A percentile compares a stretch with the other conserved stretches of the same genome.
Evolutionary conservation across 2,888 invertebrate genomes (phyloP).

Genomic region (Aelia acuminata): DNA sequence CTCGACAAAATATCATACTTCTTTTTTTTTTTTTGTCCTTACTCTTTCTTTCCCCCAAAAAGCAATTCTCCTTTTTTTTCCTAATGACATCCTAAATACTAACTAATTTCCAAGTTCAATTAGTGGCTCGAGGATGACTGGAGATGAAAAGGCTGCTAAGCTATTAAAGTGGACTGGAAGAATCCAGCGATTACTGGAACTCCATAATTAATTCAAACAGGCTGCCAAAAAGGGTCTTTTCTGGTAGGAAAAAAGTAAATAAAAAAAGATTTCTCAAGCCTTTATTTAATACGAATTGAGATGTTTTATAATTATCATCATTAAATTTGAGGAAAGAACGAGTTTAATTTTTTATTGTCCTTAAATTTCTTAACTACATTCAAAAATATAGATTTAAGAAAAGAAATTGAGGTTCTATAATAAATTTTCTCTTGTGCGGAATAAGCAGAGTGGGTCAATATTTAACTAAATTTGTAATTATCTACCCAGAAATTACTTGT

Average conservation of each 20-base stretch:
- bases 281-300: background rate
- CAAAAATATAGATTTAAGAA: background rate
- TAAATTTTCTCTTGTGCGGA: too few relatives aligned
- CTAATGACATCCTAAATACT: constrained; percentile 27
- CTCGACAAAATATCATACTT: constrained; percentile 1
- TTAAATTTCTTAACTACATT: background rate
- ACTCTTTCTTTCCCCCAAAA: background rate
- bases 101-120: constrained; percentile 24
- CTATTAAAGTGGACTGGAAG: constrained; percentile 25
- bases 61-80: background rate
- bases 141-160: background rate
- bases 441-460: too few relatives aligned
- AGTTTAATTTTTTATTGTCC: background rate
- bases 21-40: background rate
- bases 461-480: too few relatives aligned
- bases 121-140: constrained; percentile 16
- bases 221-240: background rate
- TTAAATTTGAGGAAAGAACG: background rate
- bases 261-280: constrained; percentile 17
- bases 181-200: constrained; percentile 32
- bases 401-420: too few relatives aligned
- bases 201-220: constrained; percentile 38
- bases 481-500: too few relatives aligned
- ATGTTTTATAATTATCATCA: constrained; percentile 16
- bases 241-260: background rate